A percentile compares a stretch with the other conserved stretches of the same genome.
Conservation (phyloP, 2,888 invertebrate species). For the Norana najaformis region DNA sequence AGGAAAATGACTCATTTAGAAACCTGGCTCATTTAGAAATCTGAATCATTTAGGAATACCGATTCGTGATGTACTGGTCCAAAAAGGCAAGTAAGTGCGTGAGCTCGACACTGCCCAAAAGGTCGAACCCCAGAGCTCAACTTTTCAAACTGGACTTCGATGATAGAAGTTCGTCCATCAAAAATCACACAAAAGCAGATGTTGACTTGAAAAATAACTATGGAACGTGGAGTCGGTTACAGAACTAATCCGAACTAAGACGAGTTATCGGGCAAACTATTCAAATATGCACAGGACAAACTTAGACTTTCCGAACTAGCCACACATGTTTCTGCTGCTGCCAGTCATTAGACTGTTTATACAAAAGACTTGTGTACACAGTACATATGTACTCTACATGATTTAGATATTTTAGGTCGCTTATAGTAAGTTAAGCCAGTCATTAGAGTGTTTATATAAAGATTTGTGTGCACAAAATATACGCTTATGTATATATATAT, state of each 20-base stretch:
- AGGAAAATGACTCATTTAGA: too few species aligned
- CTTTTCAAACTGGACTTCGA: not conserved
- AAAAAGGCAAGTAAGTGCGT: not conserved
- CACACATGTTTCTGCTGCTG: not conserved
- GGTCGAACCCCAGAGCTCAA: not conserved
- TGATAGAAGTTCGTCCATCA: not conserved
- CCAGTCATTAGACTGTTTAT: not conserved
- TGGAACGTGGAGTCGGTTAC: not conserved
- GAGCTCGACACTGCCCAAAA: not conserved
- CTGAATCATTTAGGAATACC: too few species aligned
- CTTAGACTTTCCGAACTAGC: too few species aligned
- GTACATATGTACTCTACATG: not conserved
- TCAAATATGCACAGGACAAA: not conserved
- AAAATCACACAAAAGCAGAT: not conserved
- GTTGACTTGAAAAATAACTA: not conserved
- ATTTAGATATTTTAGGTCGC: conserved; percentile 13
- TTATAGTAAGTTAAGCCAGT: not conserved
- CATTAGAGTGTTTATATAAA: too few species aligned
- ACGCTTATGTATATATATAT: too few species aligned
- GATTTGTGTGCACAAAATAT: too few species aligned
- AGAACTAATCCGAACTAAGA: not conserved
- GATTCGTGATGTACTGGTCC: not conserved
- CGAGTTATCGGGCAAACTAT: not conserved
- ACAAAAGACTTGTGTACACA: not conserved
- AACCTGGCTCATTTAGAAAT: too few species aligned